A percentile compares a stretch with the other conserved stretches of the same genome.
Evolutionary conservation across 2,888 invertebrate species (phyloP).

Genomic region (Thereva nobilitata): DNA sequence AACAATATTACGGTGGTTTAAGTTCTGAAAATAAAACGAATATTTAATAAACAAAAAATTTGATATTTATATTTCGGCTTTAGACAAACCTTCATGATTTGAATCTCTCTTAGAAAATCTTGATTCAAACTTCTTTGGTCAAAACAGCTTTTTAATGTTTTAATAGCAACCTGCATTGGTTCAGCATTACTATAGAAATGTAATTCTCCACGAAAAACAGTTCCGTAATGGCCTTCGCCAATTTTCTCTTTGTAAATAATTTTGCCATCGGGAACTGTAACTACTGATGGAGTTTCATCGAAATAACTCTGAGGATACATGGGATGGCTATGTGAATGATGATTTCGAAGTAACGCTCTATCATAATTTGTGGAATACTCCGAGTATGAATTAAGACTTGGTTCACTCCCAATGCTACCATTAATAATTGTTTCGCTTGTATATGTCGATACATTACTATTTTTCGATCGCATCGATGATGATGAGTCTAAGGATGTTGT

Average conservation of each 20-base stretch:
- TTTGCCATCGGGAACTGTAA: conserved; percentile 48
- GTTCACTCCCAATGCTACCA: conserved; percentile 38
- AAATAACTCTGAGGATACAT: conserved; percentile 38
- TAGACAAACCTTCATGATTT: conserved; percentile 77
- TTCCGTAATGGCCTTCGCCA: conserved; percentile 81
- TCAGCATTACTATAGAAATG: conserved; percentile 46
- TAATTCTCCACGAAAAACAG: conserved; percentile 72
- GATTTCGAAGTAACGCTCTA: conserved; percentile 18
- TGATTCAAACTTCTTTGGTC: conserved; percentile 59
- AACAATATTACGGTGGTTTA: conserved; percentile 86
- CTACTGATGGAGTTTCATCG: conserved; percentile 48
- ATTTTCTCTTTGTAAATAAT: conserved; percentile 52
- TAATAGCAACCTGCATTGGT: conserved; percentile 67
- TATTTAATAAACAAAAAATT: background rate
- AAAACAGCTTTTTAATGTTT: conserved; percentile 64
- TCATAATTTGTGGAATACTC: conserved; percentile 29
- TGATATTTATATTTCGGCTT: conserved; percentile 1
- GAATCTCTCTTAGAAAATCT: conserved; percentile 83
- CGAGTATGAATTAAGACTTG: conserved; percentile 23
- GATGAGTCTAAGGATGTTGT: conserved; percentile 41
- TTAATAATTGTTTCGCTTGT: conserved; percentile 38
- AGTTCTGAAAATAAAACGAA: conserved; percentile 59
- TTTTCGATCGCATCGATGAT: conserved; percentile 34
- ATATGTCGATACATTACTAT: conserved; percentile 27
- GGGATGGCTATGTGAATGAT: conserved; percentile 9